Percentiles rank a stretch among this genome's conserved stretches.
phyloP scores from a whole-genome alignment of 2,888 invertebrate species.

The Elysia crispata region DNA sequence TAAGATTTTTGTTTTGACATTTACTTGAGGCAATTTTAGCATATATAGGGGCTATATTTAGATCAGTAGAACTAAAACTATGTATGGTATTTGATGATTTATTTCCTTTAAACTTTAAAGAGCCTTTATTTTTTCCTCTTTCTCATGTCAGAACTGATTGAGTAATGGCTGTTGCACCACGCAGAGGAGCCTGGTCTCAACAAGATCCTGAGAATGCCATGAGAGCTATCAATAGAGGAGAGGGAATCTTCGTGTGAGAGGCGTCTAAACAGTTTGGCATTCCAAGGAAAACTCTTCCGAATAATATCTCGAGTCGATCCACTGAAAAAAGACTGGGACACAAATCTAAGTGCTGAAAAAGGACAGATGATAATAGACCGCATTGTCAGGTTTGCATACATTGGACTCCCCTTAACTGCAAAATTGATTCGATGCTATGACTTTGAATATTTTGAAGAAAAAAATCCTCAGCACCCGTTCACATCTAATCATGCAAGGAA shows the following conservation, averaged over 20 bases:
- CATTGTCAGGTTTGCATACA: conserved; percentile 9
- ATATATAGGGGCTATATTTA: no score
- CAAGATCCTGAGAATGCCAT: conserved; percentile 13
- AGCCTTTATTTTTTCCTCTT: no score
- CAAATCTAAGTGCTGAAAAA: neutral
- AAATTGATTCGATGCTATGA: conserved; percentile 26
- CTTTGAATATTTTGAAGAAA: neutral
- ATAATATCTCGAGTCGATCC: no score
- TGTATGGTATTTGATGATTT: no score
- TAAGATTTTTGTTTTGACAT: no score
- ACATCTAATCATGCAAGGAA: conserved; percentile 7
- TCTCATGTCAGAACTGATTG: no score
- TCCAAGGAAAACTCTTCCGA: no score
- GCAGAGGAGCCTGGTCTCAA: conserved; percentile 7
- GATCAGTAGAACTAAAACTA: no score
- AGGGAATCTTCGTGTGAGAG: neutral
- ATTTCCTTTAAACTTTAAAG: no score
- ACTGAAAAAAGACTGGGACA: conserved; percentile 18
- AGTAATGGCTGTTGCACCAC: conserved; percentile 12
- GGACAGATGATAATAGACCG: neutral
- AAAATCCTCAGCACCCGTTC: neutral
- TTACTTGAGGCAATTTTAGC: no score
- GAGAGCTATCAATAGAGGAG: conserved; percentile 17
- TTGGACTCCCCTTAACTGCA: conserved; percentile 13
- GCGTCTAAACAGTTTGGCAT: neutral